A percentile compares a stretch with the other conserved stretches of the same genome.
Conservation (phyloP, 1,140 invertebrate species). For the Diprion similis region DNA sequence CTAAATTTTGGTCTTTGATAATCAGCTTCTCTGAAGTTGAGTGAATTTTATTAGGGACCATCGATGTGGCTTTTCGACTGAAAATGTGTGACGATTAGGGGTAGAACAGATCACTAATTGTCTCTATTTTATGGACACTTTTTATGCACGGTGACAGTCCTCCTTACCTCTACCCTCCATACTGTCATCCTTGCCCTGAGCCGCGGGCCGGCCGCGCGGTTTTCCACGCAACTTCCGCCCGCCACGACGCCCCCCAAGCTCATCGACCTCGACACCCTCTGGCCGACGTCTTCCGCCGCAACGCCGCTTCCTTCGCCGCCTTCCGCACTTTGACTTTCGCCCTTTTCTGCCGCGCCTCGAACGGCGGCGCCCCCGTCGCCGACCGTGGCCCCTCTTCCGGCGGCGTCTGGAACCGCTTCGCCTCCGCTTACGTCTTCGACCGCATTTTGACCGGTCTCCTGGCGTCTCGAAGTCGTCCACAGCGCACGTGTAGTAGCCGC, state of each 20-base stretch:
- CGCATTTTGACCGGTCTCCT: not conserved
- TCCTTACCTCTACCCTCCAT: not conserved
- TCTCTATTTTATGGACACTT: too few species aligned
- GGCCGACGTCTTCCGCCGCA: not conserved
- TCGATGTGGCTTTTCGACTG: too few species aligned
- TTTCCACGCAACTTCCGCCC: not conserved
- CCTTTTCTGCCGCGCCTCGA: conserved; percentile 1
- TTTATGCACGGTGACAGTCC: too few species aligned
- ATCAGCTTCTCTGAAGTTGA: too few species aligned
- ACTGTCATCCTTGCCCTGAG: not conserved
- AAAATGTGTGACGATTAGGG: too few species aligned
- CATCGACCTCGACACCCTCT: not conserved
- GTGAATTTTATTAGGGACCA: too few species aligned
- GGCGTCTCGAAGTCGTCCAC: not conserved
- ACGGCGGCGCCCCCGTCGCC: conserved; percentile 4
- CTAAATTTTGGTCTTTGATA: too few species aligned
- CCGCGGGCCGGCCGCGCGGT: not conserved
- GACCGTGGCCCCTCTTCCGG: not conserved
- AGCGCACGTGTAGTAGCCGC: conserved; percentile 38
- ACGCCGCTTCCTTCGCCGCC: not conserved
- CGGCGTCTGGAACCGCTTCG: not conserved
- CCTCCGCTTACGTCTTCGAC: conserved; percentile 10
- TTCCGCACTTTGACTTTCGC: not conserved
- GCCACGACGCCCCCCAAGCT: not conserved
- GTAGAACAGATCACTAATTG: too few species aligned